Base-by-base conservation (phyloP, 1,140 invertebrate species). In the Xylocopa sonorina region DNA sequence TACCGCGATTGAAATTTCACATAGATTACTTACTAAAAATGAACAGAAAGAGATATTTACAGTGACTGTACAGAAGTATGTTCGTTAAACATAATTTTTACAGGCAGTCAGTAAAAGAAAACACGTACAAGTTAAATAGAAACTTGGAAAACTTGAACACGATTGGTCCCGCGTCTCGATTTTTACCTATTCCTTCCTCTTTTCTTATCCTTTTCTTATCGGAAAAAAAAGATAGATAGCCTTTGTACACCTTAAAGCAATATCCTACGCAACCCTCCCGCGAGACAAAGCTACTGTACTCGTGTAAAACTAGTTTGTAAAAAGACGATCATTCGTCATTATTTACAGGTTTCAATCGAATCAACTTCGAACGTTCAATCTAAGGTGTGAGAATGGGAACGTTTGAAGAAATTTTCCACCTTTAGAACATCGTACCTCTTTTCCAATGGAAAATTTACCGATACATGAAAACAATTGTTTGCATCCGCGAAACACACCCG, bases 111-210 rank as follows among this genome's bases (percentile, higher is more conserved):
- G 38, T 4, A 43, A 77, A 74, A 50, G 24, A 66, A 41, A 57
- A 57, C 43, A 67, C 73, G 51, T 78, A 73, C 38, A 63, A 12
- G 43, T 53, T 79, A 80, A 60, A 64, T 41, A 41, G 53, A 68
- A 82, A 72, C 38, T 78, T 72, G 57, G 43, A 72, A 32, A 50
- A 63, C 21, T 76, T 38, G 76, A 57, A 55, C 48, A 76, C 50
- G 60, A 66, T 82, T 87, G 85, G 85, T 85, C 85, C 85, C 85
- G 72, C 63, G 55, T 87, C 51, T 62, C 32, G 57, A 76, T 78
- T 80, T 53, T 57, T 60, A 3, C 34, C 29, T 5, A 5, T 0
- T 57, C 21, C 63, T 16, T 34, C 32, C 34, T 50, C 32, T 50
- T 18, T 9, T 38, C 34, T 50, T 41, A 60, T 18, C 5, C 21